Evolutionary conservation across 1,140 invertebrate species (phyloP).

Genomic region (Leptonema lineaticorne): DNA sequence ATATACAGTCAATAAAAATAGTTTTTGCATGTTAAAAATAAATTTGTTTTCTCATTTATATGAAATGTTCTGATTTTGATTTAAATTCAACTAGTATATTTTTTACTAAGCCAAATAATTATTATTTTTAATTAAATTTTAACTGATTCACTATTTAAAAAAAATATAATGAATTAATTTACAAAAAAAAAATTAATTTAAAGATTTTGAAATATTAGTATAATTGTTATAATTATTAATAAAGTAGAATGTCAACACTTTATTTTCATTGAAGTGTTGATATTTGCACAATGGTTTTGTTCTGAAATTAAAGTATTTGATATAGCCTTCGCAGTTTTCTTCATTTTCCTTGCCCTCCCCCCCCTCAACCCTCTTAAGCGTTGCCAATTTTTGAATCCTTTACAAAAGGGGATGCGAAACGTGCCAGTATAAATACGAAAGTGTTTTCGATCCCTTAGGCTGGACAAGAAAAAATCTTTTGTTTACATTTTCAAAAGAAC

Average conservation of each 20-base stretch:
- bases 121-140: too few species aligned
- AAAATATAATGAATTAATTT: too few species aligned
- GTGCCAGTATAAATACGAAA: conserved; percentile 30
- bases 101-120: too few species aligned
- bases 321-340: conserved; percentile 11
- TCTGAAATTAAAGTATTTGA: conserved; percentile 25
- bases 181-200: too few species aligned
- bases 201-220: too few species aligned
- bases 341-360: neutral
- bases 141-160: too few species aligned
- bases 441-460: conserved; percentile 31
- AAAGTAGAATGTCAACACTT: neutral
- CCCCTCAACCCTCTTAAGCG: neutral
- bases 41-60: too few species aligned
- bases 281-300: conserved; percentile 9
- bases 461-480: conserved; percentile 35
- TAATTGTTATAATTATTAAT: neutral
- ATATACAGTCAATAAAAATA: too few species aligned
- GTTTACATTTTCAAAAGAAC: conserved; percentile 32
- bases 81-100: too few species aligned
- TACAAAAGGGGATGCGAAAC: conserved; percentile 25
- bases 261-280: conserved; percentile 1
- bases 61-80: too few species aligned
- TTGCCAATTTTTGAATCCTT: too few species aligned
- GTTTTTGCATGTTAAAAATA: too few species aligned